These are phyloP conservation scores for Australoheros scitulus DNA, from an alignment of 2,113 vertebrate genomes.

Conservation along the genomic window DNA sequence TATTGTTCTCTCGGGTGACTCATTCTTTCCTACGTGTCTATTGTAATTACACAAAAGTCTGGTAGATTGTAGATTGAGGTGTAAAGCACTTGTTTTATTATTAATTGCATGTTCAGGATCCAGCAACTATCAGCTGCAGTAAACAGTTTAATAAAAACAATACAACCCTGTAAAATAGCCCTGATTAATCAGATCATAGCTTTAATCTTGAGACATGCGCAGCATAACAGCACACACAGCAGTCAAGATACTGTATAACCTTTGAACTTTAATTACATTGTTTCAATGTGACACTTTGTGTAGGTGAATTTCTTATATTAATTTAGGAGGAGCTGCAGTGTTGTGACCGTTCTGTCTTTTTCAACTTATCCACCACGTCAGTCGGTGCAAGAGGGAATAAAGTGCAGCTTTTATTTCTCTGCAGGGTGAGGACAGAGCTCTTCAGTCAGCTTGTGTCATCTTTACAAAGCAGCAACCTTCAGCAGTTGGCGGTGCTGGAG, in stretches of 20 bases:
- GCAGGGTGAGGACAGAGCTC: conserved; percentile 40
- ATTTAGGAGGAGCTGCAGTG: not conserved
- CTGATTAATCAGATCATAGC: not conserved
- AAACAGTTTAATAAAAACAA: not conserved
- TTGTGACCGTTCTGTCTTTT: not conserved
- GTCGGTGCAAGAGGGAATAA: not conserved
- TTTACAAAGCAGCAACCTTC: conserved; percentile 41
- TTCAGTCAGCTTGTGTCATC: conserved; percentile 33
- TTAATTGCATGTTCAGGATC: no score
- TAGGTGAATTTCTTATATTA: not conserved
- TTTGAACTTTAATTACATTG: not conserved
- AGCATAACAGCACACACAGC: not conserved
- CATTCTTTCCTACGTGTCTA: conserved; percentile 1
- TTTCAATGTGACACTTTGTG: not conserved
- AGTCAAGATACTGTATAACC: not conserved
- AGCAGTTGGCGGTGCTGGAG: conserved; percentile 10
- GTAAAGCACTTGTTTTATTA: not conserved
- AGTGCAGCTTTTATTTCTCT: not conserved
- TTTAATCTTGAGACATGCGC: not conserved
- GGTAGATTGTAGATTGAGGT: not conserved
- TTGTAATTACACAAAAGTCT: not conserved
- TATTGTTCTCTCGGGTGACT: not conserved
- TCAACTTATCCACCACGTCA: not conserved
- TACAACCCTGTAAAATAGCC: not conserved
- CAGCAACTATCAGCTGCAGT: not conserved